Conservation (phyloP, 2,797 vertebrate genomes). For the Carcharodon carcharias region DNA sequence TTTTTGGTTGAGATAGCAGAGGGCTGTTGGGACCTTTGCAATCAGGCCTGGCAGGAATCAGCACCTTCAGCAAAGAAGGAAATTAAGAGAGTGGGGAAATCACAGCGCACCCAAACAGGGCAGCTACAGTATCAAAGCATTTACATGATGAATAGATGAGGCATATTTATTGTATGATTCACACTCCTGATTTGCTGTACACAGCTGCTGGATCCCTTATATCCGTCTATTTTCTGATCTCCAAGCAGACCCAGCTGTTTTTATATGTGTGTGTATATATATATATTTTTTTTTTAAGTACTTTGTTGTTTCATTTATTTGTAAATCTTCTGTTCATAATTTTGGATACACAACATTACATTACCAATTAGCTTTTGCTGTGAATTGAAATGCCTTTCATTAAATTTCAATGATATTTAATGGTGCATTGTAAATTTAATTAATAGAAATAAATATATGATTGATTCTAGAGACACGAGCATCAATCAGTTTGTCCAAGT, state of each 20-base stretch:
- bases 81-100: neutral
- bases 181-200: neutral
- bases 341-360: conserved; percentile 97
- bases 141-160: neutral
- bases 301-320: conserved; percentile 85
- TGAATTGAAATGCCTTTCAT: conserved; percentile 86
- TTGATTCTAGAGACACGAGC: conserved; percentile 58
- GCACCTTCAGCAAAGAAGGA: neutral
- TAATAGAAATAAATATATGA: conserved; percentile 71
- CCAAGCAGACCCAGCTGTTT: conserved; percentile 41
- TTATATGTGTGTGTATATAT: conserved; percentile 60
- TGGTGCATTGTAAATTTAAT: conserved; percentile 84
- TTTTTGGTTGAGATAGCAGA: neutral
- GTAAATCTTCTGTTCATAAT: conserved; percentile 85
- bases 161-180: neutral
- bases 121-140: neutral
- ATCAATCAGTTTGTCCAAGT: conserved; percentile 67
- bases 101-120: neutral
- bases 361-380: conserved; percentile 95
- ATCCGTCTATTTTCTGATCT: neutral
- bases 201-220: neutral
- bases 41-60: neutral
- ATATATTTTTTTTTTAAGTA: conserved; percentile 80
- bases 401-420: conserved; percentile 97
- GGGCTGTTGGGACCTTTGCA: neutral